These are phyloP conservation scores for Calonectris borealis DNA, from an alignment of 2,113 vertebrate genomes.

Conservation along the genomic window DNA sequence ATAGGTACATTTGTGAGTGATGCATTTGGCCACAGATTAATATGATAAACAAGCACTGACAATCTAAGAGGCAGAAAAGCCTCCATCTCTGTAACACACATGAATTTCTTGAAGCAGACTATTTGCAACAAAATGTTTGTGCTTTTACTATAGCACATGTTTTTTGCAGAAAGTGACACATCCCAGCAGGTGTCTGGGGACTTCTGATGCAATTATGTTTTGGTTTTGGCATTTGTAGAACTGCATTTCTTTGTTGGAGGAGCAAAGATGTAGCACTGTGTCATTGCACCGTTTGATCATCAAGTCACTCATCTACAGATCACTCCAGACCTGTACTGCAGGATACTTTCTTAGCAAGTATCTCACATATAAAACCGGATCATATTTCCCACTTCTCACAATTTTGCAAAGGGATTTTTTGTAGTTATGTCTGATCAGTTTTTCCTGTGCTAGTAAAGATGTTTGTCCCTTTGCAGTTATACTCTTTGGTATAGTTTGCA, in stretches of 20 bases:
- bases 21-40: not conserved
- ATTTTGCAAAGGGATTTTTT: not conserved
- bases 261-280: not conserved
- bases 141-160: not conserved
- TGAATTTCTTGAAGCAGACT: not conserved
- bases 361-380: not conserved
- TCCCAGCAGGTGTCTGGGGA: not conserved
- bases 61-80: not conserved
- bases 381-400: not conserved
- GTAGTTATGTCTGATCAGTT: not conserved
- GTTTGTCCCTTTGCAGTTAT: not conserved
- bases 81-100: rapidly evolving
- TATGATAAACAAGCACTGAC: not conserved
- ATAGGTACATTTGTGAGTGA: rapidly evolving
- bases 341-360: not conserved
- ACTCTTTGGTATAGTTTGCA: not conserved
- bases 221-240: not conserved
- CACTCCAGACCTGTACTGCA: not conserved
- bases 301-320: not conserved
- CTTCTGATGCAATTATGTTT: not conserved
- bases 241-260: not conserved
- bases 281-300: not conserved
- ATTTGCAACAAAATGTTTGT: not conserved
- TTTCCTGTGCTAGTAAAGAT: not conserved
- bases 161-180: not conserved